Base-by-base conservation (phyloP, 2,888 invertebrate species). In the Phengaris arion region DNA sequence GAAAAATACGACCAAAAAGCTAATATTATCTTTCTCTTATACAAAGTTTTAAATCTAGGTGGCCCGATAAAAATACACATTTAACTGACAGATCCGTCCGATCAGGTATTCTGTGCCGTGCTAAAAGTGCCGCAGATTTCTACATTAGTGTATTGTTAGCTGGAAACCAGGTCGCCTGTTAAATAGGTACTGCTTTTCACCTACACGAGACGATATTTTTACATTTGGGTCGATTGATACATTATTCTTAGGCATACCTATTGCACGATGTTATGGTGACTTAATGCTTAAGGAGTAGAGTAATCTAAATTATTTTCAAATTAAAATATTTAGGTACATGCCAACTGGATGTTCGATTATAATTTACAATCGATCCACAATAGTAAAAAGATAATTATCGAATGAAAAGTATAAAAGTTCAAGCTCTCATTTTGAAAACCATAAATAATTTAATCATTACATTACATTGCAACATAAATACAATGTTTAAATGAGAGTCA, bases 71-170 rank as follows among this genome's bases (percentile, higher is more conserved):
- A 83, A 81, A 79, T 82, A 78, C 81, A 80, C 81, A 35, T 35
- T 35, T 35, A 82, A 81, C 80, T 77, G 77, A 78, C 78, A 78
- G 80, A 78, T 79, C 80, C 82, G 82, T 83, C 83, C 82, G 81
- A 78, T 77, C 79, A 79, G 79, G 79, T 84, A 85, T 79, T 84
- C 84, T 73, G 77, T 74, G 77, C 75, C 69, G 77, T 78, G 80
- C 81, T 84, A 83, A 84, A 85, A 84, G 83, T 81, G 86, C 88
- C 88, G 89, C 83, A 82, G 81, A 79, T 79, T 79, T 79, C 78
- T 81, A 81, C 82, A 85, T 83, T 83, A 83, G 82, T 75, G 74
- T 75, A 77, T 75, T 79, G 77, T 79, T 74, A 78, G 82, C 80
- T 75, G 75, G 79, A 85, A 89, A 84, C 82, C 81, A 79, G 87